phyloP scores from a whole-genome alignment of 2,888 invertebrate species.

The Tupiocoris notatus region DNA sequence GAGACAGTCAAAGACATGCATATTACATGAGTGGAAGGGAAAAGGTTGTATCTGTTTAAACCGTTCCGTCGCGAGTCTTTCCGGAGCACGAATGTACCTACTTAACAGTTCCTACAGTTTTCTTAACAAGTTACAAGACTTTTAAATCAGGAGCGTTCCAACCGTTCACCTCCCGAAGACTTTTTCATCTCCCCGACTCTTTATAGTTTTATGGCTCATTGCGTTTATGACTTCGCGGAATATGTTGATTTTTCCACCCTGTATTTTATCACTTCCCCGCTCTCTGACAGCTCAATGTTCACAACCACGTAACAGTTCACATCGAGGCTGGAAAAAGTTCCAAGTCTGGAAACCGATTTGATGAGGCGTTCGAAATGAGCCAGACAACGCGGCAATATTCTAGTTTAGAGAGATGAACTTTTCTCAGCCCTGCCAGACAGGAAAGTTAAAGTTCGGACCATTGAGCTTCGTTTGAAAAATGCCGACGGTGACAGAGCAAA shows the following conservation, averaged over 20 bases:
- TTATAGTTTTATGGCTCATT: slow-evolving; percentile 33
- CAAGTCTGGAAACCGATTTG: too few relatives aligned
- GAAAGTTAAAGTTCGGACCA: neutral
- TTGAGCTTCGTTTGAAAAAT: slow-evolving; percentile 1
- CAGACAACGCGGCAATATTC: slow-evolving; percentile 23
- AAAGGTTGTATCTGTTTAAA: slow-evolving; percentile 41
- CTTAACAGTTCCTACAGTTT: slow-evolving; percentile 41
- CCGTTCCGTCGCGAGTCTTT: slow-evolving; percentile 32
- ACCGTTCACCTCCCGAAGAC: slow-evolving; percentile 3
- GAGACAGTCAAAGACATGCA: slow-evolving; percentile 38
- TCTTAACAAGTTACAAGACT: slow-evolving; percentile 42
- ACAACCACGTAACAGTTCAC: neutral
- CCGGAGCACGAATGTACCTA: slow-evolving; percentile 39
- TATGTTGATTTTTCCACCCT: slow-evolving; percentile 28
- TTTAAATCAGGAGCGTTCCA: slow-evolving; percentile 39
- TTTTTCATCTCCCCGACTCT: slow-evolving; percentile 6
- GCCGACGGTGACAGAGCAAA: neutral
- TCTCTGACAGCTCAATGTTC: neutral
- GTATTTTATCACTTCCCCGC: slow-evolving; percentile 5
- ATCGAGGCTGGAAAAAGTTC: neutral
- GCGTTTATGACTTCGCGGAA: slow-evolving; percentile 18
- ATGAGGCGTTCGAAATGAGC: slow-evolving; percentile 30
- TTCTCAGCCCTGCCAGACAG: neutral
- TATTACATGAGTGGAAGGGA: slow-evolving; percentile 35
- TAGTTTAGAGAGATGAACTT: slow-evolving; percentile 3